These are phyloP conservation scores for Acanthornis magna DNA, from an alignment of 2,797 vertebrate species.

Conservation along the genomic window DNA sequence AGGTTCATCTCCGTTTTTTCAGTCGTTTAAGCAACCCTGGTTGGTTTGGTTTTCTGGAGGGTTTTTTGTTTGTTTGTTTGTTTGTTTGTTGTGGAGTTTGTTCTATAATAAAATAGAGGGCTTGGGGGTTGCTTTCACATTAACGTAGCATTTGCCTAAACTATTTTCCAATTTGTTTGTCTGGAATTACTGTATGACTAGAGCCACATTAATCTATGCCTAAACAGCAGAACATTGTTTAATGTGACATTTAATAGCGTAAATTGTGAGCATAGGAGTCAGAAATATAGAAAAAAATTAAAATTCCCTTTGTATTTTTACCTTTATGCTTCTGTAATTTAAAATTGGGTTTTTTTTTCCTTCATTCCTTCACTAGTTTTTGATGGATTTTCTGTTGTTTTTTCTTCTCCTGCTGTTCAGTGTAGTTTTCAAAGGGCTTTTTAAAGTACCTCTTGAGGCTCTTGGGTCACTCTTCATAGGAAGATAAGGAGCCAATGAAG, in stretches of 20 bases:
- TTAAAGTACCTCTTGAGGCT: neutral
- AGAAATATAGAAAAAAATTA: neutral
- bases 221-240: neutral
- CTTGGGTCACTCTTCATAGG: neutral
- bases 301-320: neutral
- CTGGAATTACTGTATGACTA: neutral
- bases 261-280: neutral
- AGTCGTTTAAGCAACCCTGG: neutral
- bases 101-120: rapidly evolving
- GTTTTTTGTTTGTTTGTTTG: no score
- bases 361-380: neutral
- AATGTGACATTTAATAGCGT: neutral
- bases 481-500: neutral
- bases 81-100: neutral
- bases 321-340: neutral
- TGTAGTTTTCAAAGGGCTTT: neutral
- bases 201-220: neutral
- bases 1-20: neutral
- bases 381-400: neutral
- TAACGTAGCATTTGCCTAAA: neutral
- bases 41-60: neutral
- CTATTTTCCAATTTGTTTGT: neutral
- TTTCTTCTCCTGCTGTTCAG: neutral
- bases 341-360: neutral
- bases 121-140: neutral